Base-by-base conservation (phyloP, 2,888 invertebrate species). In the Drosophila fungiperda region DNA sequence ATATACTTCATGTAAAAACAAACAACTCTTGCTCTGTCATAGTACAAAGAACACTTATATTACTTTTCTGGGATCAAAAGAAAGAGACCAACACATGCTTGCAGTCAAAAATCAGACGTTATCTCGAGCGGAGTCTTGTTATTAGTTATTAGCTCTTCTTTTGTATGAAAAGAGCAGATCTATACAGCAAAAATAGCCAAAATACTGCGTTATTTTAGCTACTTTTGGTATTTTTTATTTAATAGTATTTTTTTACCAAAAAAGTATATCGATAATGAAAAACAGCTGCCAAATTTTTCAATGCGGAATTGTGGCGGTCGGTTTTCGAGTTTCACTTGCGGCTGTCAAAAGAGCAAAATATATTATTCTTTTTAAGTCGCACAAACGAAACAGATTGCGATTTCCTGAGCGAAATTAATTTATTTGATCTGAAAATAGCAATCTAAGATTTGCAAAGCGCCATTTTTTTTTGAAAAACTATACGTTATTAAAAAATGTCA, bases 21-120 rank as follows among this genome's bases (percentile, higher is more conserved):
- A 55, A 23, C 33, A 61, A 7, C 48, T 42, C 54, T 38, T 40
- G 52, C 20, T 45, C 49, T 49, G 70, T 71, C 67, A 64, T 54
- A 29, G 66, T 75, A 45, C 80, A 78, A 78, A 70, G 67, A 67
- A 50, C 70, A 66, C 11, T 59, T 38, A 54, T 57, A 58, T 48
- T 57, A 32, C 8, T 23, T 23, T 23, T 1, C 33, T 26, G 32
- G 11, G 26, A 40, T 61, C 32, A 9, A n/a, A 9, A 32, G 42
- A 74, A 59, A 65, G 55, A 59, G 59, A 69, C 29, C 36, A 50
- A 49, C 15, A 50, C 33, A 53, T 29, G 8, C 9, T 3, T 32
- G 17, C 2, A 23, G 54, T 20, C 1, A 17, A 35, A 58, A 35
- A 45, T 58, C 45, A 36, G 38, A 54, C 32, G 29, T 53, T 12